Evolutionary conservation across 1,140 invertebrate species (phyloP).

Genomic region (Polyergus mexicanus): DNA sequence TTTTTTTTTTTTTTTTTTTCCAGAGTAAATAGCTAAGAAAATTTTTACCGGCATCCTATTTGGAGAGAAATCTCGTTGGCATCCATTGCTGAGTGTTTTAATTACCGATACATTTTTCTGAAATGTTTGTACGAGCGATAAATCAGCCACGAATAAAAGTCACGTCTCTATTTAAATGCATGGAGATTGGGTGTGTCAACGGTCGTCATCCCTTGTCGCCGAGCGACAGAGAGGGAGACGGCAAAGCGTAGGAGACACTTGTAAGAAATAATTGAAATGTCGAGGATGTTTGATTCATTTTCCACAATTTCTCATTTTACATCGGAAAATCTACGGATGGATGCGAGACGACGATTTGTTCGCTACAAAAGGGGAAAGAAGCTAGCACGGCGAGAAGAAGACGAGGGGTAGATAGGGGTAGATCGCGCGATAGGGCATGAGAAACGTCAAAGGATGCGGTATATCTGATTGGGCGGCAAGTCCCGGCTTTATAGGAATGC

Average conservation of each 20-base stretch:
- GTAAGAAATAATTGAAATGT: slow-evolving; percentile 84
- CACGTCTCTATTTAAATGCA: slow-evolving; percentile 61
- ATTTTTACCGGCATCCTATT: not conserved
- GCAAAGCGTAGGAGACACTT: slow-evolving; percentile 41
- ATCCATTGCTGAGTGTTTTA: slow-evolving; percentile 29
- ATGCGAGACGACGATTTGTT: slow-evolving; percentile 57
- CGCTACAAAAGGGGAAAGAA: slow-evolving; percentile 19
- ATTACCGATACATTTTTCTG: slow-evolving; percentile 47
- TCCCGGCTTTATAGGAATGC: slow-evolving; percentile 82
- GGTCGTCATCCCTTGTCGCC: slow-evolving; percentile 39
- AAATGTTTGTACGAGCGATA: slow-evolving; percentile 58
- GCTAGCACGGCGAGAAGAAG: not conserved
- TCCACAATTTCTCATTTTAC: slow-evolving; percentile 80
- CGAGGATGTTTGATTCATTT: slow-evolving; percentile 83
- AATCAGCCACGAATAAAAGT: slow-evolving; percentile 62
- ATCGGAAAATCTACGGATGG: slow-evolving; percentile 71
- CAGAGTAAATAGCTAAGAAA: not conserved
- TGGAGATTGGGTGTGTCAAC: slow-evolving; percentile 42
- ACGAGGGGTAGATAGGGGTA: slow-evolving; percentile 75
- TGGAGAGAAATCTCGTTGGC: slow-evolving; percentile 22
- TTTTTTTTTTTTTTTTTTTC: too few relatives aligned
- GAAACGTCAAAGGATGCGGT: slow-evolving; percentile 83
- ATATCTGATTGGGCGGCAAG: slow-evolving; percentile 85
- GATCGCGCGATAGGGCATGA: slow-evolving; percentile 85
- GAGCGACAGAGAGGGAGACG: slow-evolving; percentile 23